Conservation (phyloP, 2,113 vertebrate species). For the Hypanus sabinus region DNA sequence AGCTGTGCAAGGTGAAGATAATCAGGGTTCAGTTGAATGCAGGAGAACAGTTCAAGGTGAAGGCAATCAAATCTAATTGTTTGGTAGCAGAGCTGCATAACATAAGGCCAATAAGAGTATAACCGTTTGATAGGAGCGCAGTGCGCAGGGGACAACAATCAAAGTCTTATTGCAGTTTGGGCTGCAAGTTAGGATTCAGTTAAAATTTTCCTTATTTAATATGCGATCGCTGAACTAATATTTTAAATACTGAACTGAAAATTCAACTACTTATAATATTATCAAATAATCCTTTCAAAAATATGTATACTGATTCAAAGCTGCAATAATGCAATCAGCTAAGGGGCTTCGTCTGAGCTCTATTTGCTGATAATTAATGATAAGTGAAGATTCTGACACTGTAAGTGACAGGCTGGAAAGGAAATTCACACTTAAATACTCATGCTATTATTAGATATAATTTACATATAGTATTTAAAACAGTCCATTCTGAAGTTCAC, state of each 20-base stretch:
- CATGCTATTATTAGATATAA: background rate
- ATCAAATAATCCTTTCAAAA: background rate
- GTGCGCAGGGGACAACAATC: background rate
- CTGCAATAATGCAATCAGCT: background rate
- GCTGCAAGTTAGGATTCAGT: background rate
- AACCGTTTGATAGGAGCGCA: background rate
- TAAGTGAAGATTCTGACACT: background rate
- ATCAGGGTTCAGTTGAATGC: background rate
- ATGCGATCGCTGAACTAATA: background rate
- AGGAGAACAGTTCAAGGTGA: background rate
- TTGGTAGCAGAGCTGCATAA: background rate
- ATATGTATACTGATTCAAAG: background rate
- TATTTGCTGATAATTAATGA: background rate
- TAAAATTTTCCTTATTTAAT: background rate
- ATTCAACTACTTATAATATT: background rate
- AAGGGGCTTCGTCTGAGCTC: background rate
- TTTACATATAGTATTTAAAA: background rate
- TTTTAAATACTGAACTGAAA: background rate
- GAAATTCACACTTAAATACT: background rate
- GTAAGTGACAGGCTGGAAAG: background rate
- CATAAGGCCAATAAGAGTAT: background rate
- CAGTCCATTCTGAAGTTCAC: background rate
- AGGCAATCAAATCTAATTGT: background rate
- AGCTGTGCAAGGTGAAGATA: background rate
- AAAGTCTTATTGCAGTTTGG: background rate